Conservation (phyloP, 1,140 invertebrate species). For the Scylla paramamosain region DNA sequence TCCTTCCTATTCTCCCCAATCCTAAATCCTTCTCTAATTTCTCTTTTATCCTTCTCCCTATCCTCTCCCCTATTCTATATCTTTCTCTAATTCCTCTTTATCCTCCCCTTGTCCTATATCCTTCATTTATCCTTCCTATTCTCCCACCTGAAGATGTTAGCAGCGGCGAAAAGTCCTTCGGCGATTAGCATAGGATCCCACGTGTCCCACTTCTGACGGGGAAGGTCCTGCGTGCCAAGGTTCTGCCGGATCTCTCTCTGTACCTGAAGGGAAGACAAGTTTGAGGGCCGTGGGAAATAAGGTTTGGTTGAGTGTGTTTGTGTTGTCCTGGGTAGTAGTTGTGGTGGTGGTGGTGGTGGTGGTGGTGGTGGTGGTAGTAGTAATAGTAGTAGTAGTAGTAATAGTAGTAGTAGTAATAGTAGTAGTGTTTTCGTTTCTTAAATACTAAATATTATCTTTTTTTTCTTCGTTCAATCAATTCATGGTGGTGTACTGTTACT, state of each 20-base stretch:
- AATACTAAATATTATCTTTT: not conserved
- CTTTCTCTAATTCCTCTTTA: not conserved
- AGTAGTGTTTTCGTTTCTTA: not conserved
- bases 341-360: not conserved
- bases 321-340: not conserved
- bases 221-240: conserved; percentile 79
- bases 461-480: no score
- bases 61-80: not conserved
- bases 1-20: no score
- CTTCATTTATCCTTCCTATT: not conserved
- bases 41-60: no score
- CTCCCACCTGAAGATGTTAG: conserved; percentile 84
- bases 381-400: not conserved
- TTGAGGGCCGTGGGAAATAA: not conserved
- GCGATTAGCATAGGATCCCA: conserved; percentile 86
- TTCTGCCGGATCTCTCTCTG: conserved; percentile 80
- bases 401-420: conserved; percentile 21
- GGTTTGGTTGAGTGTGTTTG: not conserved
- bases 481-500: not conserved
- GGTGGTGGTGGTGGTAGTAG: not conserved
- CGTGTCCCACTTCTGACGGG: conserved; percentile 83
- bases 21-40: no score
- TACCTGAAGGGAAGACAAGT: conserved; percentile 78
- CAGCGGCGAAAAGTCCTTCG: conserved; percentile 85
- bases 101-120: not conserved